Base-by-base conservation (phyloP, 2,797 vertebrate genomes). In the Peromyscus melanophrys region DNA sequence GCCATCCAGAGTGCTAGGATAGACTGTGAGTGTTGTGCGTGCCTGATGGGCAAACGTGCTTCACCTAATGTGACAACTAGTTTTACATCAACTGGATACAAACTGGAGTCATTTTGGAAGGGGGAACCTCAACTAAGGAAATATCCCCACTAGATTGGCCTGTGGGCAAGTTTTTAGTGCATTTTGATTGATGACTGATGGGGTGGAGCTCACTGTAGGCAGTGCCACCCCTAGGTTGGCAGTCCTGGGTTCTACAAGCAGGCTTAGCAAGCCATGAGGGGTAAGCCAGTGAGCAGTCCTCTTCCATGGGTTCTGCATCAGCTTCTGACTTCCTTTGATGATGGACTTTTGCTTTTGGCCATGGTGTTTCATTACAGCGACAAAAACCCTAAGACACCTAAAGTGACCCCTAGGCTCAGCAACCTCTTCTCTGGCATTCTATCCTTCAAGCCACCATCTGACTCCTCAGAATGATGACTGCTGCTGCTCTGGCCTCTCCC, bases 11-110 rank as follows among this genome's bases (percentile, higher is more conserved):
- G 9, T 0, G 13, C n/a, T 1, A 71, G 29, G 61, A 3, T 1
- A 0, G 14, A 6, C 31, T 25, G 21, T 69, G 40, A 8, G 27
- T 31, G 63, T 37, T 0, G 29, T 2, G 63, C 29, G 40, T 2
- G 46, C 27, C 11, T 10, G 77, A 2, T 0, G 0, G 21, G 31
- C 52, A 34, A 5, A n/a, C 6, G 2, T 1, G 1, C 52, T 25
- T 10, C 13, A n/a, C 8, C 12, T 7, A 4, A 4, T 10, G 1
- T 29, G 10, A 25, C 21, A 6, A n/a, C 29, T 65, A 65, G 59
- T 12, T 43, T 84, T 65, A 84, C 10, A 34, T 19, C 40, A 34
- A 34, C 40, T 46, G 31, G 40, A 61, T 59, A 46, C 27, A 34
- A 46, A 65, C 40, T 43, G 37, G 17, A 46, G 59, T 84, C 14